phyloP scores from a whole-genome alignment of 2,113 vertebrate species.

The Paradoxurus hermaphroditus region DNA sequence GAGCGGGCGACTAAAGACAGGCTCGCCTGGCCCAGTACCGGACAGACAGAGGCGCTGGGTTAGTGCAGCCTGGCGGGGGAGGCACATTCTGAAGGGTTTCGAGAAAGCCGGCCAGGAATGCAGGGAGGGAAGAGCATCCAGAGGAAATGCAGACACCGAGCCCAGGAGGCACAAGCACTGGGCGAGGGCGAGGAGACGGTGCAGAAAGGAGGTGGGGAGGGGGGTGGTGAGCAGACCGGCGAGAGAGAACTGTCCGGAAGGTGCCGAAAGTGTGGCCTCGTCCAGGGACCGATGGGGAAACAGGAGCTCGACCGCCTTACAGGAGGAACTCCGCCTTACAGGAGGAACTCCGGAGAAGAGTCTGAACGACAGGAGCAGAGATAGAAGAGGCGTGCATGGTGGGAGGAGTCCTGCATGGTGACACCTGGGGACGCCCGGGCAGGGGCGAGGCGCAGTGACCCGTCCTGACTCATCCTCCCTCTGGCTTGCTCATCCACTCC shows the following conservation, averaged over 20 bases:
- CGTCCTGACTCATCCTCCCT: background rate
- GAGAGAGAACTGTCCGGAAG: background rate
- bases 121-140: background rate
- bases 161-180: background rate
- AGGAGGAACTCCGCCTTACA: background rate
- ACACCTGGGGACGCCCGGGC: background rate
- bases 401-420: background rate
- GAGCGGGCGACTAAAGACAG: no score
- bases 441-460: background rate
- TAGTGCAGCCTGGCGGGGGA: background rate
- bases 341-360: background rate
- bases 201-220: background rate
- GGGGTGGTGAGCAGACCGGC: rapidly evolving
- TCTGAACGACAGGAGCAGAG: background rate
- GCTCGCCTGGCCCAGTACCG: background rate
- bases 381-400: rapidly evolving
- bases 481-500: background rate
- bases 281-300: background rate
- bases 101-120: background rate
- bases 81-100: background rate
- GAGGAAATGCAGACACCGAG: background rate
- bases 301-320: background rate
- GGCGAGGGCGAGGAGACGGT: background rate
- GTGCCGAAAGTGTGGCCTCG: background rate
- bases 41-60: background rate